Evolutionary conservation across 2,888 invertebrate species (phyloP), one percentile per base, ranked within the genome.

Genomic region (Pachliopta kotzebuea): DNA sequence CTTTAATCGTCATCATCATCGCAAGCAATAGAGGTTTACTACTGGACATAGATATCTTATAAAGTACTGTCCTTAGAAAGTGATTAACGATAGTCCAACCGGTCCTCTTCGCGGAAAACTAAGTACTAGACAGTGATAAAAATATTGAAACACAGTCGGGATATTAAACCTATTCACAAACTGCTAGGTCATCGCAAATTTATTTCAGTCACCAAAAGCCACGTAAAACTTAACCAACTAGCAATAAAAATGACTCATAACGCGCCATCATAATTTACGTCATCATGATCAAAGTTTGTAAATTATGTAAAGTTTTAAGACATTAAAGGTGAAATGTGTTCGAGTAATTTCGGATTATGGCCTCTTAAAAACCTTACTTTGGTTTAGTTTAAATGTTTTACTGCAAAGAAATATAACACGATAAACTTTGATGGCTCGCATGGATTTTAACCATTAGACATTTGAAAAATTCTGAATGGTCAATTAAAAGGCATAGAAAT

Each of bases 281-380:
- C 18, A n/a, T 61, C 29, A 57, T 60, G 65, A 65, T 54, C 56
- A 53, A 60, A 56, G 29, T 61, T 65, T 61, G 56, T 26, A 65
- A 61, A 45, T 60, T 57, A 37, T 61, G 60, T 23, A 61, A 60
- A 14, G 42, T 49, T 56, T 23, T n/a, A 55, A 61, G 60, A 61
- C 57, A 56, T 65, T 61, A 56, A 65, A n/a, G 53, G 53, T 53
- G 60, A 65, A 60, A 56, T 52, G 56, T 57, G 56, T 55, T 53
- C 37, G 49, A 49, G 56, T 49, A 45, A 57, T 57, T 54, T 57
- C 60, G 42, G 21, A 29, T 65, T 65, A 61, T 53, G 37, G 21
- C 53, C 14, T 21, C 50, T 60, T 56, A 64, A 64, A 63, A 59
- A 62, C 49, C 8, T 49, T 55, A 29, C 31, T 56, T 56, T n/a